A percentile compares a stretch with the other conserved stretches of the same genome.
Conservation (phyloP, 2,113 vertebrate genomes). For the Tupaia chinensis region DNA sequence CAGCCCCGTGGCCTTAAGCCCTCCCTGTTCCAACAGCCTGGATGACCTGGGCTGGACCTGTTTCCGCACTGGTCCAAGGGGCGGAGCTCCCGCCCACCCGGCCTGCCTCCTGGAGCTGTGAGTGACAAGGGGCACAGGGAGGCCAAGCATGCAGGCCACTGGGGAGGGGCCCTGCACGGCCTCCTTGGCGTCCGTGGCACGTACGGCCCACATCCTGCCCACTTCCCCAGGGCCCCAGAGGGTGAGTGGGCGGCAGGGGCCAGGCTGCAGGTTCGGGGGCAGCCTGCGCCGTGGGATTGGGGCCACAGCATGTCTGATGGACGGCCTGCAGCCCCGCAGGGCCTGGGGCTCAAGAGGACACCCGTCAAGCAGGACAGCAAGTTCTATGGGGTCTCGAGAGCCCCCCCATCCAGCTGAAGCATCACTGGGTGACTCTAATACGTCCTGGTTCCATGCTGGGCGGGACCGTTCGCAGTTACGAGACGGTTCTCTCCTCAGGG, state of each 20-base stretch:
- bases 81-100: background rate
- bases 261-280: background rate
- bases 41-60: background rate
- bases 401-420: background rate
- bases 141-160: background rate
- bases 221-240: rapidly evolving
- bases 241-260: background rate
- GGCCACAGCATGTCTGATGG: background rate
- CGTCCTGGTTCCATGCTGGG: rapidly evolving
- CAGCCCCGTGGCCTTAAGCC: rapidly evolving
- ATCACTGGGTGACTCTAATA: background rate
- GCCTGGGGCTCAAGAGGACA: background rate
- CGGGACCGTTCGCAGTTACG: background rate
- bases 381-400: too few species aligned
- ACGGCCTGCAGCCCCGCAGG: background rate
- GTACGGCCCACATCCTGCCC: background rate
- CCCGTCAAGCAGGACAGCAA: rapidly evolving
- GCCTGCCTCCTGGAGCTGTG: background rate
- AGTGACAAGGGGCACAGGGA: background rate
- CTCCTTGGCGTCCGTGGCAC: background rate
- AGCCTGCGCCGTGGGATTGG: background rate
- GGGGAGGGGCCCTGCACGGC: background rate
- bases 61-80: background rate
- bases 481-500: rapidly evolving
- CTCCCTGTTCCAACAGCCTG: background rate